A percentile compares a stretch with the other conserved stretches of the same genome.
These are phyloP conservation scores for Laupala kohalensis DNA, from an alignment of 1,140 invertebrate species.

Conservation along the genomic window DNA sequence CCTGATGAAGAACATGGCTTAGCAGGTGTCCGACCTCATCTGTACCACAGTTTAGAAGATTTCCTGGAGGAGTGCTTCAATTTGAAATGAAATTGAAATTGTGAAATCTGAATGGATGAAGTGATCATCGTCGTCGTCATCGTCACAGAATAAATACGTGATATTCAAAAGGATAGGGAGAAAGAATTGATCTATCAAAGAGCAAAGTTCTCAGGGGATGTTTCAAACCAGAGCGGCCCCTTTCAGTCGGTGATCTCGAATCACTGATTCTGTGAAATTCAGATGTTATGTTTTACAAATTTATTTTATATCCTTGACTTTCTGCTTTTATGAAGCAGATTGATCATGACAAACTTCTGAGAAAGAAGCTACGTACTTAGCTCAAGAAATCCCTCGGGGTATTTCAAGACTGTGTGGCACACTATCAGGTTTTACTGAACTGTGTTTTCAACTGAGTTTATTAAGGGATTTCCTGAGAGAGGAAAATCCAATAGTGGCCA, in stretches of 20 bases:
- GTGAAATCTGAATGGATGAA: neutral
- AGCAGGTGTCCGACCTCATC: conserved; percentile 58
- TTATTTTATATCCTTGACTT: neutral
- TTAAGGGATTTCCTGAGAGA: neutral
- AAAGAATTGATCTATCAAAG: neutral
- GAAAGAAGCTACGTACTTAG: neutral
- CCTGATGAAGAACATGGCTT: conserved; percentile 88
- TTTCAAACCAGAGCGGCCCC: neutral
- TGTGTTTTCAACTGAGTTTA: neutral
- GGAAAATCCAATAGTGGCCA: neutral
- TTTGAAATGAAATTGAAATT: neutral
- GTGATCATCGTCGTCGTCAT: neutral
- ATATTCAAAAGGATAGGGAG: neutral
- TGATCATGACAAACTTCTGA: neutral
- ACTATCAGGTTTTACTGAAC: neutral
- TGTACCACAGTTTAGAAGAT: conserved; percentile 78
- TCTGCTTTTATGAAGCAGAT: neutral
- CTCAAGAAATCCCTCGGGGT: neutral
- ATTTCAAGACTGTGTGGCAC: neutral
- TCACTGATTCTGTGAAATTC: neutral
- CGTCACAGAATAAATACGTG: neutral
- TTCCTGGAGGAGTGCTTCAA: conserved; percentile 73
- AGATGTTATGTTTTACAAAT: neutral
- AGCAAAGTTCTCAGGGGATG: neutral
- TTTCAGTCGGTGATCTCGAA: neutral